Conservation (phyloP, 2,888 invertebrate species). For the Thumatha senex region DNA sequence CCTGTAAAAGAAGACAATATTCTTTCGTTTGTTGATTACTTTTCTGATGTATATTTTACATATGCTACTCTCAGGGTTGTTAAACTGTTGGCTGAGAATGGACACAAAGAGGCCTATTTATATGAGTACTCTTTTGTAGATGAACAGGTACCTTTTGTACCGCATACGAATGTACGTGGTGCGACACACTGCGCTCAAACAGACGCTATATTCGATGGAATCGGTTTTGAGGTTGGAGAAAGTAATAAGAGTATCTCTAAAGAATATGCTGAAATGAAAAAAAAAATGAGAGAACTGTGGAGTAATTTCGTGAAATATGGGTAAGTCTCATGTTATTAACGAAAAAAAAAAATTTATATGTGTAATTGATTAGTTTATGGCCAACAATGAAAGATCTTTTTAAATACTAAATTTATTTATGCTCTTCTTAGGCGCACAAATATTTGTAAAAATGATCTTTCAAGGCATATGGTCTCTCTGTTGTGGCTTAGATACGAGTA, state of each 20-base stretch:
- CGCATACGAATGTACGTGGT: constrained; percentile 37
- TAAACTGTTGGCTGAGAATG: constrained; percentile 33
- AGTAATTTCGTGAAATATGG: constrained; percentile 40
- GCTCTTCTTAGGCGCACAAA: too few relatives aligned
- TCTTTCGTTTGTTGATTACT: constrained; percentile 34
- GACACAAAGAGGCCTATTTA: constrained; percentile 44
- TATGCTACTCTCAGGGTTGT: constrained; percentile 44
- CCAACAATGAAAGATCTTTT: too few relatives aligned
- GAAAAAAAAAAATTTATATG: not conserved
- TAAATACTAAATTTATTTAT: too few relatives aligned
- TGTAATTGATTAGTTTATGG: too few relatives aligned
- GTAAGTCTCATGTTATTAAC: constrained; percentile 25
- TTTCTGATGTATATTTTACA: constrained; percentile 58
- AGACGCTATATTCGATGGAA: constrained; percentile 23
- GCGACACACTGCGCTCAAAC: constrained; percentile 48
- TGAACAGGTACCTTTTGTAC: constrained; percentile 28
- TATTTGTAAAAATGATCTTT: too few relatives aligned
- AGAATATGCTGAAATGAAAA: constrained; percentile 32
- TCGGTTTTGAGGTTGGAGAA: not conserved
- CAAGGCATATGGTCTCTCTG: too few relatives aligned
- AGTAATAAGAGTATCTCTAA: constrained; percentile 22
- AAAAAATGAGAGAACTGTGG: constrained; percentile 33
- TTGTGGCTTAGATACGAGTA: too few relatives aligned
- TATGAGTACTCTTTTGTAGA: constrained; percentile 51
- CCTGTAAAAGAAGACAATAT: constrained; percentile 26